Conservation (phyloP, 2,113 vertebrate genomes). For the Strix aluco region DNA sequence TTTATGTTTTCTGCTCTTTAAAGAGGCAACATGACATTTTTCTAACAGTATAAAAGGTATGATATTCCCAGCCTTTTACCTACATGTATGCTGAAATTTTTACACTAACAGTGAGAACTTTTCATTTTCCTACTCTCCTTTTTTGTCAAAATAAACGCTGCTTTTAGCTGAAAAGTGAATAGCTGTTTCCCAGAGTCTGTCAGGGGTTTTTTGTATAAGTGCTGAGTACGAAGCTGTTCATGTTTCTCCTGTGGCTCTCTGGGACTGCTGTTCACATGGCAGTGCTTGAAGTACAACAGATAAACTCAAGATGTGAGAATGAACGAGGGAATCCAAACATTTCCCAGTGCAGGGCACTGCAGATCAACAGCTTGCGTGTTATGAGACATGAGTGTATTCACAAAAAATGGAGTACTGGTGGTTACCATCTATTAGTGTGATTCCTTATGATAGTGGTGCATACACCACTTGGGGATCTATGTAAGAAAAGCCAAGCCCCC, state of each 20-base stretch:
- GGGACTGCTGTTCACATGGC: not conserved
- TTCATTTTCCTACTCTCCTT: not conserved
- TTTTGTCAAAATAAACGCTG: not conserved
- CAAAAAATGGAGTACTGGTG: not conserved
- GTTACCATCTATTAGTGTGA: not conserved
- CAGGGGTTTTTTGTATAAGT: not conserved
- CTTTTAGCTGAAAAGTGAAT: not conserved
- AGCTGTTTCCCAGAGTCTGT: not conserved
- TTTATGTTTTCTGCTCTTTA: not conserved
- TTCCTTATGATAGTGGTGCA: not conserved
- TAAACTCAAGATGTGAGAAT: not conserved
- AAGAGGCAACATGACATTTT: not conserved
- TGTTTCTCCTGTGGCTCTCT: not conserved
- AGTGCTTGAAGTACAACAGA: not conserved
- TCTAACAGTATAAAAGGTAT: not conserved
- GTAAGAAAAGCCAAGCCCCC: not conserved
- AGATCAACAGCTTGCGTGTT: not conserved
- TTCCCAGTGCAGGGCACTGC: not conserved
- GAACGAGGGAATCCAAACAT: not conserved
- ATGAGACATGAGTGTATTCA: accelerated
- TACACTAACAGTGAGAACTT: not conserved
- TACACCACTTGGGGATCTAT: not conserved
- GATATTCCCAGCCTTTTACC: not conserved
- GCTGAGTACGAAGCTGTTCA: not conserved
- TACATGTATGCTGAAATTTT: not conserved